Percentiles rank a stretch among this genome's conserved stretches.
These are phyloP conservation scores for Notospermus geniculatus DNA, from an alignment of 1,140 invertebrate species.

Conservation along the genomic window DNA sequence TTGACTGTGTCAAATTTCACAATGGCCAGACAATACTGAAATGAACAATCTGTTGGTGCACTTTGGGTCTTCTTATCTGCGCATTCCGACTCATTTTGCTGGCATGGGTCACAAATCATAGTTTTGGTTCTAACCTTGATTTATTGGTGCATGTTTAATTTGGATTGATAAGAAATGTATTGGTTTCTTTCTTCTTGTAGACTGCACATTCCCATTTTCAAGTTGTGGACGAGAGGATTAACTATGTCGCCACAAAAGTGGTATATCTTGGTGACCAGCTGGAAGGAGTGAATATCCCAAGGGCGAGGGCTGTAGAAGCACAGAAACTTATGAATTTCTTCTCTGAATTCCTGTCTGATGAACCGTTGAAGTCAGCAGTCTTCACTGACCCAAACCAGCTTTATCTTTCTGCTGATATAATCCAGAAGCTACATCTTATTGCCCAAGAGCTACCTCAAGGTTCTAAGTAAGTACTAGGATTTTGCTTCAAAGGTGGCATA, in stretches of 20 bases:
- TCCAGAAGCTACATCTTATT: slow-evolving; percentile 94
- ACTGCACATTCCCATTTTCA: slow-evolving; percentile 83
- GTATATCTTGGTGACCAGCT: slow-evolving; percentile 96
- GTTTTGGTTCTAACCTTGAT: too few relatives aligned
- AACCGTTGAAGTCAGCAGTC: slow-evolving; percentile 78
- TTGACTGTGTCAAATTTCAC: too few relatives aligned
- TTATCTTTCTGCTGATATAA: slow-evolving; percentile 96
- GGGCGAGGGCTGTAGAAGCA: slow-evolving; percentile 90
- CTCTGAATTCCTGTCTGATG: slow-evolving; percentile 85
- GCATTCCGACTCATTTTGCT: too few relatives aligned
- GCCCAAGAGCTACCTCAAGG: slow-evolving; percentile 79
- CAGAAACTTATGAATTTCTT: slow-evolving; percentile 91
- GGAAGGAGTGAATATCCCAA: slow-evolving; percentile 92
- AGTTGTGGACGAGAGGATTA: slow-evolving; percentile 92
- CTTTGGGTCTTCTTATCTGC: too few relatives aligned
- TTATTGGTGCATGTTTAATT: too few relatives aligned
- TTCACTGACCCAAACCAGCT: slow-evolving; percentile 87
- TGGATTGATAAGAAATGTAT: not conserved
- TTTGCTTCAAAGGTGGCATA: too few relatives aligned
- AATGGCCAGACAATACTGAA: too few relatives aligned
- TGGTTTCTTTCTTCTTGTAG: slow-evolving; percentile 56
- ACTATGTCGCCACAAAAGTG: slow-evolving; percentile 94
- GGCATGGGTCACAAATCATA: too few relatives aligned
- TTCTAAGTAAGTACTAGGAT: slow-evolving; percentile 43
- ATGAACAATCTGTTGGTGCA: too few relatives aligned